Evolutionary conservation across 2,797 vertebrate genomes (phyloP).

Genomic region (Xiphophorus birchmanni): DNA sequence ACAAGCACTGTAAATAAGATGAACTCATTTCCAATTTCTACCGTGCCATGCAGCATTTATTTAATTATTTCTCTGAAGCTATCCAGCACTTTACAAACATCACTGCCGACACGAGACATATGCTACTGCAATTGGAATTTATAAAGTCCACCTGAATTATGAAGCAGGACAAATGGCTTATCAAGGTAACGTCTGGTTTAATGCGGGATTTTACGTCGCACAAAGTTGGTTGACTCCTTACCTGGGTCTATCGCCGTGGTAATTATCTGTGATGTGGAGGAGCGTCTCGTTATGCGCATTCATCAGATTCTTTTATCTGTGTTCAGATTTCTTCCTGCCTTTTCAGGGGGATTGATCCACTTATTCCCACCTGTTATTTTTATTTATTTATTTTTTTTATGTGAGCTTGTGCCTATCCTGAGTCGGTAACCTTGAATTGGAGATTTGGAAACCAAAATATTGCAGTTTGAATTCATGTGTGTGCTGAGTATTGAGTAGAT

Average conservation of each 20-base stretch:
- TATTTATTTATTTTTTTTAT: not conserved
- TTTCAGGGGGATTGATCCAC: not conserved
- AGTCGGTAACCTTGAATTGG: not conserved
- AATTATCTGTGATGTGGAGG: not conserved
- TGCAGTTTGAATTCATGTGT: too few species aligned
- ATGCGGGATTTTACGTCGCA: not conserved
- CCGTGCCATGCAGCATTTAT: not conserved
- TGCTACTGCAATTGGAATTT: not conserved
- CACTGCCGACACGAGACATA: not conserved
- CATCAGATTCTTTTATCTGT: not conserved
- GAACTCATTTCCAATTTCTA: not conserved
- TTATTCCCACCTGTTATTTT: not conserved
- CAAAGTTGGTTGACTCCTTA: not conserved
- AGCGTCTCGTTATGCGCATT: not conserved
- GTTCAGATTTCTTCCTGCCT: conserved; percentile 1
- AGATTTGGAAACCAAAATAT: not conserved
- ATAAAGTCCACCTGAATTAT: not conserved
- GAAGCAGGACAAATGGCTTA: not conserved
- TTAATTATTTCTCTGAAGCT: not conserved
- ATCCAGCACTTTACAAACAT: not conserved
- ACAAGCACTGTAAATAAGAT: not conserved
- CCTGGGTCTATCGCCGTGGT: not conserved
- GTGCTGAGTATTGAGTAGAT: not conserved
- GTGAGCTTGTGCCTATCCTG: not conserved
- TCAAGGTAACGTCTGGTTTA: not conserved